Percentiles rank a stretch among this genome's conserved stretches.
These are phyloP conservation scores for Pelmatolapia mariae DNA, from an alignment of 2,113 vertebrate genomes.

Conservation along the genomic window DNA sequence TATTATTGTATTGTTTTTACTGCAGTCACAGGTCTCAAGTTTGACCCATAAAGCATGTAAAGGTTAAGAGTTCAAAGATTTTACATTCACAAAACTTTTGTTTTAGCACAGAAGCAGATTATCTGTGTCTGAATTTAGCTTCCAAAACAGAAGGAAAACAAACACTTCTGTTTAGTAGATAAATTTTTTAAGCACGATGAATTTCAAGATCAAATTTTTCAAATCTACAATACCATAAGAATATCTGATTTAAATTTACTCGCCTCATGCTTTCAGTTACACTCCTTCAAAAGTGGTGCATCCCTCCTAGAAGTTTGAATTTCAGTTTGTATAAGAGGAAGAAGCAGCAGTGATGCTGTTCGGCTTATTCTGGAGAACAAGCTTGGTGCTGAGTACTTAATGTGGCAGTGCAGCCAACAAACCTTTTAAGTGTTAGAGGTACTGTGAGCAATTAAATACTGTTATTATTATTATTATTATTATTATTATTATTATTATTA, in stretches of 20 bases:
- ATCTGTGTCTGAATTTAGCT: background rate
- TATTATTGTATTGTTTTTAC: background rate
- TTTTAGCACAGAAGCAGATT: background rate
- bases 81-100: background rate
- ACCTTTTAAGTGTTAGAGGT: background rate
- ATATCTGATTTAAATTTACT: background rate
- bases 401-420: background rate
- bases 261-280: background rate
- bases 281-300: background rate
- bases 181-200: background rate
- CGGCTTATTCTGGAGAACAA: background rate
- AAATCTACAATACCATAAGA: background rate
- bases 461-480: background rate
- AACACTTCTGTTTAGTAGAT: background rate
- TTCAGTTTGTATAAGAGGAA: background rate
- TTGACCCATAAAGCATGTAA: background rate
- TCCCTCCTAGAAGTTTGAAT: background rate
- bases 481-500: accelerated
- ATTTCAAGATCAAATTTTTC: background rate
- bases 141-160: background rate
- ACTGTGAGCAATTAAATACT: background rate
- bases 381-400: background rate
- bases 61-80: background rate
- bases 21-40: background rate
- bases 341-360: background rate